Percentiles rank a stretch among this genome's conserved stretches.
phyloP scores from a whole-genome alignment of 2,888 invertebrate genomes.

The Schizaphis graminum region DNA sequence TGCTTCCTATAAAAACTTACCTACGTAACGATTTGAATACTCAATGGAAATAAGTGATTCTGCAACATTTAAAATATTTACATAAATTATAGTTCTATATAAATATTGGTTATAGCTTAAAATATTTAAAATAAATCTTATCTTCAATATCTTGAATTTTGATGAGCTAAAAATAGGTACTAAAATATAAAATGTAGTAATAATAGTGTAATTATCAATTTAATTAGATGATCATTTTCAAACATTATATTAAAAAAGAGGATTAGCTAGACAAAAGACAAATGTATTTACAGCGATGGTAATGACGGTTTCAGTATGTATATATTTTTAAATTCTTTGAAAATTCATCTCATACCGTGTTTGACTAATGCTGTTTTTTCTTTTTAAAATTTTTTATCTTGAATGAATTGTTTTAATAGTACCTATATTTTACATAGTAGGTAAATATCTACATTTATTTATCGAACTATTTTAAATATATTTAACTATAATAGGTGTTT shows the following conservation, averaged over 20 bases:
- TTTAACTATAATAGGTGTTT: background rate
- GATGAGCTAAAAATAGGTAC: background rate
- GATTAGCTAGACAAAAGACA: background rate
- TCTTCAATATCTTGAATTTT: background rate
- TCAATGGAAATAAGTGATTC: background rate
- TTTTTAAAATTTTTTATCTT: background rate
- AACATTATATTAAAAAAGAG: background rate
- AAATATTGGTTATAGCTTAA: background rate
- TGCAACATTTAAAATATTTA: background rate
- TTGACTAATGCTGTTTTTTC: background rate
- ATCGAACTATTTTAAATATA: background rate
- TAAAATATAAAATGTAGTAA: background rate
- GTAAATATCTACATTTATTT: background rate
- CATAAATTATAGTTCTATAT: background rate
- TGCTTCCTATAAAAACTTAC: background rate
- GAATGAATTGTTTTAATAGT: background rate
- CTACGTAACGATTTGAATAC: background rate
- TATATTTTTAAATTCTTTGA: background rate
- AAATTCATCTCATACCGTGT: background rate
- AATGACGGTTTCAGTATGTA: background rate
- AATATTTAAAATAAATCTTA: background rate
- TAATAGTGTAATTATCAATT: background rate
- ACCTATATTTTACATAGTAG: background rate
- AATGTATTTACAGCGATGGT: background rate
- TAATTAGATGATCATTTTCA: background rate